Evolutionary conservation across 2,113 vertebrate species (phyloP).

Genomic region (Eclectus roratus): DNA sequence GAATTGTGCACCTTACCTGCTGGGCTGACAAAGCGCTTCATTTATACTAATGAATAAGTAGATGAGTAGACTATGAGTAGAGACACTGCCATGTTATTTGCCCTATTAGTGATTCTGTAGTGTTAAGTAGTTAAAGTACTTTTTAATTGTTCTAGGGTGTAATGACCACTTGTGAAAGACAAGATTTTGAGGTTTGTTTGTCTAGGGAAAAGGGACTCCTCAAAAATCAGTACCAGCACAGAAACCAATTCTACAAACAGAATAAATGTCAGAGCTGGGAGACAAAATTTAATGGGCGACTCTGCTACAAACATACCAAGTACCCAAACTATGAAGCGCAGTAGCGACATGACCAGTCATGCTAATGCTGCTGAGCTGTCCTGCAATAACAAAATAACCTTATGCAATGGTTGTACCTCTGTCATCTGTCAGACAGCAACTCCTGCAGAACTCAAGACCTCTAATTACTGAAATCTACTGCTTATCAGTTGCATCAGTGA

Average conservation of each 20-base stretch:
- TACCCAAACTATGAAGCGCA: background rate
- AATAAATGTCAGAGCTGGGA: background rate
- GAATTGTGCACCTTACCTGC: background rate
- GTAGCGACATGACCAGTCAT: background rate
- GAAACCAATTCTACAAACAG: background rate
- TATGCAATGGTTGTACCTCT: background rate
- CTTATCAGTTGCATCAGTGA: background rate
- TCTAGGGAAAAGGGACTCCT: background rate
- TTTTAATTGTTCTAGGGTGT: background rate
- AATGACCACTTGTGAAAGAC: background rate
- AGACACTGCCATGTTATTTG: background rate
- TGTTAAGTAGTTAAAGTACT: background rate
- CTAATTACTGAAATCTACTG: background rate
- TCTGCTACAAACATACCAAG: fast-evolving
- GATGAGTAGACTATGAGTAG: background rate
- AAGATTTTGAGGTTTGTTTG: background rate
- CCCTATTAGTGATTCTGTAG: background rate
- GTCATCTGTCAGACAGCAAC: background rate
- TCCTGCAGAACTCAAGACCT: background rate
- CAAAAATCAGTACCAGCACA: background rate
- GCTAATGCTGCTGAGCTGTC: background rate
- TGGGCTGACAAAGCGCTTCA: background rate
- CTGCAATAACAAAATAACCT: background rate
- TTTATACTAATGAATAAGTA: background rate
- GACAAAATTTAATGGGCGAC: background rate